A percentile compares a stretch with the other conserved stretches of the same genome.
Evolutionary conservation across 2,888 invertebrate genomes (phyloP).

Genomic region (Sarcophaga carnaria): DNA sequence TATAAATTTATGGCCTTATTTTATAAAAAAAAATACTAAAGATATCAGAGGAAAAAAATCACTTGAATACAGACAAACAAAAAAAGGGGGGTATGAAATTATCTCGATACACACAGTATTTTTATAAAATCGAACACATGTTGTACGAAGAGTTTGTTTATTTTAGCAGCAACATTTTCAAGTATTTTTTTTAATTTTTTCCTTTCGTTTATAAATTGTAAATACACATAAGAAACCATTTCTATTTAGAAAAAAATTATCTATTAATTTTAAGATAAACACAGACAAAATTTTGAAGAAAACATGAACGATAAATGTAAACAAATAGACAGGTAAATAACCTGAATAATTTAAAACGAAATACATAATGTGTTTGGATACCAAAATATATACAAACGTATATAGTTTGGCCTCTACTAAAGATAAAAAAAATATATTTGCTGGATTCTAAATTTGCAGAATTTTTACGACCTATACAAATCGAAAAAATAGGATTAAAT

Average conservation of each 20-base stretch:
- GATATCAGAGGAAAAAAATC: not conserved
- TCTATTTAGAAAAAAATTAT: constrained; percentile 24
- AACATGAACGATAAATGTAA: constrained; percentile 13
- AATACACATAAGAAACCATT: not conserved
- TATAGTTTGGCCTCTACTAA: too few species aligned
- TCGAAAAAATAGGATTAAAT: too few species aligned
- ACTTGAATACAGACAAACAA: constrained; percentile 4
- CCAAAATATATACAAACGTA: constrained; percentile 1
- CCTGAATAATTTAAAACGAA: not conserved
- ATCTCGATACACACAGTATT: not conserved
- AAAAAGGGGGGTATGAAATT: not conserved
- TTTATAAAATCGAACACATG: constrained; percentile 19
- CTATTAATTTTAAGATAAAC: constrained; percentile 44
- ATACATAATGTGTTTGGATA: not conserved
- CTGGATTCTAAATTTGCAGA: too few species aligned
- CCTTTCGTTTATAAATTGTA: constrained; percentile 3
- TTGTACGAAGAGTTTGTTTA: constrained; percentile 34
- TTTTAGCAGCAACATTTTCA: constrained; percentile 24
- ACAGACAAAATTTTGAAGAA: constrained; percentile 23
- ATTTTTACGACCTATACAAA: too few species aligned
- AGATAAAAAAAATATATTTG: too few species aligned
- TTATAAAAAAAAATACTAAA: not conserved
- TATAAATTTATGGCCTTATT: constrained; percentile 7
- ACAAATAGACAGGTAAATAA: constrained; percentile 54
- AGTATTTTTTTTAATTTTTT: constrained; percentile 19